Conservation (phyloP, 1,140 invertebrate species). For the Drosophila busckii region DNA sequence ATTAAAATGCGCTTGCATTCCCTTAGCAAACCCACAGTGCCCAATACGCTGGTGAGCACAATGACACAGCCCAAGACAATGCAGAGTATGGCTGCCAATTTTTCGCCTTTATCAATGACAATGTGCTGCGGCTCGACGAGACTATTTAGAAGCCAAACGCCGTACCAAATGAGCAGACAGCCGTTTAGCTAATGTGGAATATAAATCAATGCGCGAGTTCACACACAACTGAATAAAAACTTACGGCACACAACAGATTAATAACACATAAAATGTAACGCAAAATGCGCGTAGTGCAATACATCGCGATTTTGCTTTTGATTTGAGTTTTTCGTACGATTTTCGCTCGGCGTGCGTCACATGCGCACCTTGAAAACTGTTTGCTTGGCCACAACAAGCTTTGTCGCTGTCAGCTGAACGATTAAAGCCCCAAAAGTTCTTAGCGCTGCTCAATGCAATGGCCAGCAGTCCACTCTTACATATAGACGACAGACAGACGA, state of each 20-base stretch:
- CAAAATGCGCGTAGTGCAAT: slow-evolving; percentile 52
- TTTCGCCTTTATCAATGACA: slow-evolving; percentile 52
- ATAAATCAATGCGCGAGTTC: slow-evolving; percentile 48
- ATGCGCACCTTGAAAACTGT: slow-evolving; percentile 60
- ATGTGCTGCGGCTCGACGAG: slow-evolving; percentile 22
- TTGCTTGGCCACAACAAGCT: slow-evolving; percentile 52
- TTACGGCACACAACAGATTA: slow-evolving; percentile 59
- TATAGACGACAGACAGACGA: too few species aligned
- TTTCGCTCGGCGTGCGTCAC: slow-evolving; percentile 11
- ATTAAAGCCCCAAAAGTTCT: slow-evolving; percentile 55
- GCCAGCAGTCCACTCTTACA: too few species aligned
- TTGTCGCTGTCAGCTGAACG: slow-evolving; percentile 39
- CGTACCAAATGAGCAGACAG: slow-evolving; percentile 65
- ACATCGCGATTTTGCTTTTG: slow-evolving; percentile 28
- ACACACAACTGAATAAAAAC: slow-evolving; percentile 22
- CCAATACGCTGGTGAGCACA: slow-evolving; percentile 49
- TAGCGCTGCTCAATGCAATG: slow-evolving; percentile 47
- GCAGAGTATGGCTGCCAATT: slow-evolving; percentile 45
- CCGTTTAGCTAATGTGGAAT: slow-evolving; percentile 47
- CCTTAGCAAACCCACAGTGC: slow-evolving; percentile 38
- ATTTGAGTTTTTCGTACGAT: slow-evolving; percentile 14
- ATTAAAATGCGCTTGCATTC: slow-evolving; percentile 57
- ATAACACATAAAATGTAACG: slow-evolving; percentile 50
- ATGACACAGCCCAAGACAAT: slow-evolving; percentile 58
- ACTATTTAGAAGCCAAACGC: slow-evolving; percentile 59